Evolutionary conservation across 2,113 vertebrate species (phyloP).

Genomic region (Strigops habroptila): DNA sequence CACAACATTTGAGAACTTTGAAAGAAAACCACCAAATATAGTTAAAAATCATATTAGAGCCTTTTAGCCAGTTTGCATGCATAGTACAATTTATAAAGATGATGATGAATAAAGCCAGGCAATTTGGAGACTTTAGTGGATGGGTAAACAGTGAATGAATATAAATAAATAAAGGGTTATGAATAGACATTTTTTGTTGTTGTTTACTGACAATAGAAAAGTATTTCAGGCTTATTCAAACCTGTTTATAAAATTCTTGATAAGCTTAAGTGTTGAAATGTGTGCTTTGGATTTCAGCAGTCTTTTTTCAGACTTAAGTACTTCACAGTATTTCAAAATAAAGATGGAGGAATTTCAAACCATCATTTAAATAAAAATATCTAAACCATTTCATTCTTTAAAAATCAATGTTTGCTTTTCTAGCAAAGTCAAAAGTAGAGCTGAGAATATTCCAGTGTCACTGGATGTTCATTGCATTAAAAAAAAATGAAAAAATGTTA

Average conservation of each 20-base stretch:
- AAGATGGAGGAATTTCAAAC: background rate
- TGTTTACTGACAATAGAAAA: background rate
- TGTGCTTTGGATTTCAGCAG: background rate
- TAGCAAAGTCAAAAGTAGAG: background rate
- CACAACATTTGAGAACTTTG: background rate
- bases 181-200: background rate
- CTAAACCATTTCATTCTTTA: background rate
- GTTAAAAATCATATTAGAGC: background rate
- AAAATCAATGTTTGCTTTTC: background rate
- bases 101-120: background rate
- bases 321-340: background rate
- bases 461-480: background rate
- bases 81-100: background rate
- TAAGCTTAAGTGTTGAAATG: background rate
- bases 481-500: background rate
- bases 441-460: background rate
- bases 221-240: background rate
- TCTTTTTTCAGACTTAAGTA: background rate
- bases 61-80: background rate
- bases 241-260: background rate
- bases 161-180: background rate
- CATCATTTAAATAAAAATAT: background rate
- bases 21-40: background rate
- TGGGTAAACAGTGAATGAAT: background rate
- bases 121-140: background rate